These are phyloP conservation scores for Syngnathoides biaculeatus DNA, from an alignment of 2,113 vertebrate species.

Conservation along the genomic window DNA sequence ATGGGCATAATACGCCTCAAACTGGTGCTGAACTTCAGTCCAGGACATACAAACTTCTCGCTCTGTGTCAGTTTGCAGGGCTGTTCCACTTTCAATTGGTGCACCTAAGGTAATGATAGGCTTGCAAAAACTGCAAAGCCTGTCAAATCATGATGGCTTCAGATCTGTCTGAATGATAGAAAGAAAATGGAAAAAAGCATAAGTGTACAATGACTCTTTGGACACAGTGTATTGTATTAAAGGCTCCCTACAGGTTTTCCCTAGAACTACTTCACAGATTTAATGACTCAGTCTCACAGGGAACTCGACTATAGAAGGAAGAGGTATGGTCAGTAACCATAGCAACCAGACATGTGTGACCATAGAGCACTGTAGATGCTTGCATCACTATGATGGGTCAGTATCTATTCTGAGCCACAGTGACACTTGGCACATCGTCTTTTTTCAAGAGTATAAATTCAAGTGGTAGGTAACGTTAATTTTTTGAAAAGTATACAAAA, in stretches of 20 bases:
- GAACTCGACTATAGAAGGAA: constrained; percentile 26
- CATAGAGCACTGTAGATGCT: constrained; percentile 32
- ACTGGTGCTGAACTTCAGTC: too few species aligned
- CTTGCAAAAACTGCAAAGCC: too few species aligned
- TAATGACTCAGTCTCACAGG: constrained; percentile 8
- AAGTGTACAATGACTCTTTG: background rate
- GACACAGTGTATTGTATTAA: background rate
- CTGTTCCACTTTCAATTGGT: too few species aligned
- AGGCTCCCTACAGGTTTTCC: constrained; percentile 3
- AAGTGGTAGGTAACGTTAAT: background rate
- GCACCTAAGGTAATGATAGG: too few species aligned
- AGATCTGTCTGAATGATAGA: background rate
- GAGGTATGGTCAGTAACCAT: constrained; percentile 44
- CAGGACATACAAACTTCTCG: too few species aligned
- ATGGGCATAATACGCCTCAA: too few species aligned
- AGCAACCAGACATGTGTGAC: constrained; percentile 37
- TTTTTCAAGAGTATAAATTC: background rate
- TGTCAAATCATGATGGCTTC: too few species aligned
- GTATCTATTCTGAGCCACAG: constrained; percentile 11
- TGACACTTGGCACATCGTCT: background rate
- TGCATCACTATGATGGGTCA: constrained; percentile 18
- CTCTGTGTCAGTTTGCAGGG: too few species aligned
- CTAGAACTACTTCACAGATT: background rate
- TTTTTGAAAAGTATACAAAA: background rate
- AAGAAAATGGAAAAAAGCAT: background rate